Conservation (phyloP, 2,888 invertebrate species). For the Apamea crenata region DNA sequence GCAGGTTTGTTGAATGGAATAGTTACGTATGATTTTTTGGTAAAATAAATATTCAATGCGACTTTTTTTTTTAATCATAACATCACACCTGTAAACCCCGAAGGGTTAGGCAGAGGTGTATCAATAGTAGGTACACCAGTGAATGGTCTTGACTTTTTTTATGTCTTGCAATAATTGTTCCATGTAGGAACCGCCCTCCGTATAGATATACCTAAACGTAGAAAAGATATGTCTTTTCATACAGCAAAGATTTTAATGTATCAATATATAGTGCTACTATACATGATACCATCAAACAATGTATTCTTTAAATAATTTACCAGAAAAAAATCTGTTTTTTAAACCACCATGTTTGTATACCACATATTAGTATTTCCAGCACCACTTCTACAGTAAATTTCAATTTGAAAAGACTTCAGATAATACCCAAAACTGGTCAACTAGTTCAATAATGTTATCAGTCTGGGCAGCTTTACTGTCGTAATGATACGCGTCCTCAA, state of each 20-base stretch:
- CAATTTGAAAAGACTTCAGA: conserved; percentile 47
- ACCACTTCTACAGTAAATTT: conserved; percentile 2
- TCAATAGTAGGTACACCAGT: neutral
- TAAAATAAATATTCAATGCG: neutral
- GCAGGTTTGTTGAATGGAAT: neutral
- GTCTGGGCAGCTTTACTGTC: conserved; percentile 76
- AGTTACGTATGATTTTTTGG: neutral
- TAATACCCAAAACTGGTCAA: conserved; percentile 70
- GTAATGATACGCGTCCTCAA: conserved; percentile 82
- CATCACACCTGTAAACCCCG: neutral
- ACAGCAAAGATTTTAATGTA: neutral
- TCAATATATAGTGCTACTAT: neutral
- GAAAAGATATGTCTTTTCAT: neutral
- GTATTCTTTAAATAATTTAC: neutral
- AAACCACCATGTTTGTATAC: neutral
- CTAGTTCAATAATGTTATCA: conserved; percentile 74
- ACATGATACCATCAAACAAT: too few species aligned
- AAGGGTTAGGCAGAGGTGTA: neutral
- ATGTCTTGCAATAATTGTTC: neutral
- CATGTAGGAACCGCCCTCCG: neutral
- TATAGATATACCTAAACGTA: neutral
- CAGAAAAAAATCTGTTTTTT: accelerated
- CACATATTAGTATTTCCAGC: neutral
- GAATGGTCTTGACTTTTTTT: neutral
- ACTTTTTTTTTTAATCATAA: neutral